Percentiles rank a stretch among this genome's conserved stretches.
These are phyloP conservation scores for Calliopsis andreniformis DNA, from an alignment of 1,140 invertebrate species.

Conservation along the genomic window DNA sequence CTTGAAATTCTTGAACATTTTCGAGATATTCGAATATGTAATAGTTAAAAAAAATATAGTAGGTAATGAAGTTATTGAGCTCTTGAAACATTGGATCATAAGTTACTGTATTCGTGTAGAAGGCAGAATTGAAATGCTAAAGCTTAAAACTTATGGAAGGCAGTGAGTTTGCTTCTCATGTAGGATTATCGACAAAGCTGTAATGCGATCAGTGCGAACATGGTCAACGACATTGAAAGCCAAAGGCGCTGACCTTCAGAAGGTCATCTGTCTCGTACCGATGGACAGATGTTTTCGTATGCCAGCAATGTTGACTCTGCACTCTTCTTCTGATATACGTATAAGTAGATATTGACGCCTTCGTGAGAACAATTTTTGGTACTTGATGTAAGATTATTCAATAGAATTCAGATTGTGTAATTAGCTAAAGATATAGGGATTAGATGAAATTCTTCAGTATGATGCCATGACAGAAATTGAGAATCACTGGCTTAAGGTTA, in stretches of 20 bases:
- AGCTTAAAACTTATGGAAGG: too few species aligned
- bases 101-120: too few species aligned
- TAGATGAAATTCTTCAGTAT: background rate
- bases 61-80: too few species aligned
- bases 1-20: too few species aligned
- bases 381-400: slow-evolving; percentile 35
- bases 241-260: slow-evolving; percentile 71
- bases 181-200: slow-evolving; percentile 19
- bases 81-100: too few species aligned
- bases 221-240: slow-evolving; percentile 39
- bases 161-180: slow-evolving; percentile 27
- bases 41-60: too few species aligned
- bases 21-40: too few species aligned
- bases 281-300: slow-evolving; percentile 70
- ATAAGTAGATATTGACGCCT: slow-evolving; percentile 49
- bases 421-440: slow-evolving; percentile 18
- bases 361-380: slow-evolving; percentile 51
- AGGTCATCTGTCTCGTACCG: slow-evolving; percentile 64
- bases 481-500: slow-evolving; percentile 22
- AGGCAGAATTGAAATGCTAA: too few species aligned
- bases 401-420: slow-evolving; percentile 43
- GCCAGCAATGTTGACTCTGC: slow-evolving; percentile 36
- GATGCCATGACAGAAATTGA: background rate
- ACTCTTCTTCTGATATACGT: too few species aligned
- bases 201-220: slow-evolving; percentile 13